Percentiles rank a stretch among this genome's conserved stretches.
These are phyloP conservation scores for Cyphomyrus plagiostoma DNA, from an alignment of 2,113 vertebrate species.

Conservation along the genomic window DNA sequence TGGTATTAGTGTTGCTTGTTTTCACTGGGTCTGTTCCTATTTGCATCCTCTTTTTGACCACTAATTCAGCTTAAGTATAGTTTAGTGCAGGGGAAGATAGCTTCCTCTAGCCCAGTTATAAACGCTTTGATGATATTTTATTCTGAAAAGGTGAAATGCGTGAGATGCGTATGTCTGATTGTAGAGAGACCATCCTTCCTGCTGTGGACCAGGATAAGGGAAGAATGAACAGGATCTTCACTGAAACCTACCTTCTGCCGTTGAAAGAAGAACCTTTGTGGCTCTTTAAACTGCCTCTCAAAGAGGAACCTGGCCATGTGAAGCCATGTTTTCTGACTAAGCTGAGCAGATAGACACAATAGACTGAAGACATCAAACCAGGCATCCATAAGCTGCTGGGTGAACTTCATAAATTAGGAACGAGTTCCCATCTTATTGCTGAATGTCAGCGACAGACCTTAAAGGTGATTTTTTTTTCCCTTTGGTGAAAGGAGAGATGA, in stretches of 20 bases:
- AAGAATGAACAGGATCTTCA: background rate
- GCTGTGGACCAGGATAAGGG: background rate
- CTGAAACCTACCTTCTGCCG: background rate
- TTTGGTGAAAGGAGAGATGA: background rate
- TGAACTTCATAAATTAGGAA: background rate
- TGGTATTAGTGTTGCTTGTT: slow-evolving; percentile 35
- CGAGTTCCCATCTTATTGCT: background rate
- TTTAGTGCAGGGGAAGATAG: background rate
- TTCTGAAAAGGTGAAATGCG: background rate
- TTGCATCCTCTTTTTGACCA: background rate
- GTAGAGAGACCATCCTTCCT: background rate
- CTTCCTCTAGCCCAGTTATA: background rate
- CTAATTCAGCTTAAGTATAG: background rate
- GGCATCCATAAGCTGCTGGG: background rate
- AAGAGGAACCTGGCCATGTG: background rate
- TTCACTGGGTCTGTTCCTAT: background rate
- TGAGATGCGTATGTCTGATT: background rate
- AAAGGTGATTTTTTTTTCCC: background rate
- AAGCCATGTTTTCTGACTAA: background rate
- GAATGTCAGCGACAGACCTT: background rate
- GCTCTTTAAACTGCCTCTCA: background rate
- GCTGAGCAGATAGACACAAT: background rate
- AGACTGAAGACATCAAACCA: background rate
- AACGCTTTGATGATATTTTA: background rate
- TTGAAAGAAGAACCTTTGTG: background rate